Base-by-base conservation (phyloP, 1,140 invertebrate species). In the Anastatus disparis region DNA sequence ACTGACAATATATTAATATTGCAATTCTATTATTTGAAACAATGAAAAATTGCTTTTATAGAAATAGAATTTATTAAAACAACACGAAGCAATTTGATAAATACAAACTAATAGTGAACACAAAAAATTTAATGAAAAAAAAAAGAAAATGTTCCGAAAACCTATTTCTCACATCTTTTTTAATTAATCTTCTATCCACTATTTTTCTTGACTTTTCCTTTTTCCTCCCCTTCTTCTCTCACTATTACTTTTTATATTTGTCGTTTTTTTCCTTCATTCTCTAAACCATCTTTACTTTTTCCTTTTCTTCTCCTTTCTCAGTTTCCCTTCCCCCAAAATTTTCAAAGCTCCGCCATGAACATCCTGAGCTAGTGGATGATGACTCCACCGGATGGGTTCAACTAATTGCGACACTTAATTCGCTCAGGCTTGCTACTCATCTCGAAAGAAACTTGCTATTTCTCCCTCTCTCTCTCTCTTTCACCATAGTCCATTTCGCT, bases 341-440 rank as follows among this genome's bases (percentile, higher is more conserved):
- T 55, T 35, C 29, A 22, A 55, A 9, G n/a, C n/a, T n/a, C n/a
- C n/a, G n/a, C 29, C 6, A 13, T 22, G 46, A 4, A 50, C 46
- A 50, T 50, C 46, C 46, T 50, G 17, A 4, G 8, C 29, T 4
- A 9, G n/a, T n/a, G n/a, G 53, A n/a, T 29, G 29, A 55, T 17
- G 53, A 55, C 29, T 26, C 29, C 53, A 55, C 53, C 26, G 53
- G 53, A 55, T 55, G 53, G 53, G 27, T 35, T n/a, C 12, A 29
- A 17, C 27, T 55, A 55, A 55, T 55, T 55, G 53, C 29, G 29
- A 55, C 53, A 52, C 26, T 52, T 52, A 52, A 52, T 52, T 52
- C 48, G 22, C 26, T 13, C 8, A 48, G 31, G 31, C 31, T 22
- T 48, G 9, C 24, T 1, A n/a, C n/a, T n/a, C n/a, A n/a, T n/a